Conservation (phyloP, 2,888 invertebrate species). For the Spisula solida region DNA sequence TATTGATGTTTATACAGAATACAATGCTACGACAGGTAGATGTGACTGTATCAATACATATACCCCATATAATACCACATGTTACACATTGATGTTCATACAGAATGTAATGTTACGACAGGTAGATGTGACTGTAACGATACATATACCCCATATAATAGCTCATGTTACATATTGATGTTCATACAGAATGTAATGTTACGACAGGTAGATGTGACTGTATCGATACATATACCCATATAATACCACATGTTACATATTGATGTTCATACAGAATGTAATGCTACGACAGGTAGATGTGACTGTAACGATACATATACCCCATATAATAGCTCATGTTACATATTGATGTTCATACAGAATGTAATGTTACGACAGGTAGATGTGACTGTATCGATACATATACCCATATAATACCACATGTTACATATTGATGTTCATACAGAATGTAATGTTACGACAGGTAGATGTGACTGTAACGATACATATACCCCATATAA, state of each 20-base stretch:
- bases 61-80: neutral
- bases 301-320: neutral
- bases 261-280: constrained; percentile 13
- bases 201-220: neutral
- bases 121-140: neutral
- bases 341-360: neutral
- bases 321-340: too few species aligned
- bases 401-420: neutral
- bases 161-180: neutral
- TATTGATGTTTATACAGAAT: constrained; percentile 6
- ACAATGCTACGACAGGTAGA: neutral
- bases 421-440: neutral
- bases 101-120: neutral
- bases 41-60: neutral
- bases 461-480: neutral
- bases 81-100: constrained; percentile 6
- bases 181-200: neutral
- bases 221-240: neutral
- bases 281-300: neutral
- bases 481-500: neutral
- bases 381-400: neutral
- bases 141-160: neutral
- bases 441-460: neutral
- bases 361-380: neutral
- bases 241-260: neutral